Base-by-base conservation (phyloP, 2,888 invertebrate genomes). In the Ellobium chinense region DNA sequence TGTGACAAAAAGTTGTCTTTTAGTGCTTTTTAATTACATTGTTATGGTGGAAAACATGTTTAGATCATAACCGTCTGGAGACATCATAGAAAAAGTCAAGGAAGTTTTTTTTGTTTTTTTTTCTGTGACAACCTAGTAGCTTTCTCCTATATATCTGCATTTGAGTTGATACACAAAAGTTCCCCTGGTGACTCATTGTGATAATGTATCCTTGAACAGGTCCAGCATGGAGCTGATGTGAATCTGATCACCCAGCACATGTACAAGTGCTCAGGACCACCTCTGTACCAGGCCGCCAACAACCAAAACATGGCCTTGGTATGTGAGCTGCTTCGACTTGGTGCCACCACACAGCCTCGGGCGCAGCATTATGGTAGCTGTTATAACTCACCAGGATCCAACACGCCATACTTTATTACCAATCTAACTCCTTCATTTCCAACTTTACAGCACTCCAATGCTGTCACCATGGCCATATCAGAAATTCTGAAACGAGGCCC, bases 161-260 rank as follows among this genome's bases (percentile, higher is more conserved):
- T n/a, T n/a, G n/a, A n/a, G n/a, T n/a, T n/a, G n/a, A n/a, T n/a
- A n/a, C n/a, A n/a, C n/a, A n/a, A n/a, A n/a, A n/a, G n/a, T n/a
- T n/a, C n/a, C n/a, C n/a, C n/a, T n/a, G n/a, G n/a, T n/a, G n/a
- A n/a, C n/a, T n/a, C n/a, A n/a, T n/a, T n/a, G n/a, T n/a, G n/a
- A n/a, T n/a, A n/a, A n/a, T n/a, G n/a, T n/a, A n/a, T n/a, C n/a
- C n/a, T 31, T 31, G 21, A 29, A 29, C 63, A 80, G 76, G 66
- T 82, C 29, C 36, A 29, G 21, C 65, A 62, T 14, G 79, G 85
- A 37, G 76, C 80, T 36, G 74, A 79, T 72, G 31, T 83, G 34
- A 75, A 82, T 80, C 56, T 78, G 29, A 65, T 79, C n/a, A 70
- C 58, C 5, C 34, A 34, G 27, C 34, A 70, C 46, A 54, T 69